Percentiles rank a stretch among this genome's conserved stretches.
phyloP scores from a whole-genome alignment of 1,140 invertebrate genomes.

The Nixonia krombeini region DNA sequence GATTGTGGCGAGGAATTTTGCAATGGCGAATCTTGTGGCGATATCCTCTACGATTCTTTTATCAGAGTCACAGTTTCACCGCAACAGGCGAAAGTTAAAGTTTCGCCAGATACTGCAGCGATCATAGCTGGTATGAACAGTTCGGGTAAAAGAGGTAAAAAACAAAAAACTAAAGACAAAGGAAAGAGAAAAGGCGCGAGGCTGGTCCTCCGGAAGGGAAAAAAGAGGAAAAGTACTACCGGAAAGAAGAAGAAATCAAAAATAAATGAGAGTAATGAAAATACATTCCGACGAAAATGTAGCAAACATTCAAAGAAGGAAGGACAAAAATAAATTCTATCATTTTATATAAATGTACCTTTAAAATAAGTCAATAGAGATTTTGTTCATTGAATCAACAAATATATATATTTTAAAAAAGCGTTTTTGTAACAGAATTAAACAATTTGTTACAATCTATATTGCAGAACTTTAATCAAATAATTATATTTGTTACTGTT shows the following conservation, averaged over 20 bases:
- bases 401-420: no score
- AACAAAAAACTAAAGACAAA: conserved; percentile 17
- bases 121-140: conserved; percentile 60
- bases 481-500: no score
- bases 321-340: conserved; percentile 17
- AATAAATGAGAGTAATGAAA: conserved; percentile 12
- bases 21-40: conserved; percentile 74
- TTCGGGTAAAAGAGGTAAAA: conserved; percentile 32
- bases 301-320: conserved; percentile 57
- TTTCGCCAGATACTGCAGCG: conserved; percentile 61
- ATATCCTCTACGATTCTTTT: conserved; percentile 72
- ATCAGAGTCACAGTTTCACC: conserved; percentile 50
- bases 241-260: conserved; percentile 1
- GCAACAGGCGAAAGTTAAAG: conserved; percentile 51
- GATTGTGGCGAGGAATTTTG: conserved; percentile 91
- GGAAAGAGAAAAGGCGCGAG: conserved; percentile 37
- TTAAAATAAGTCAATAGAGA: no score
- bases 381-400: no score
- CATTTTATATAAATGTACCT: no score
- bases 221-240: conserved; percentile 11
- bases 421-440: no score
- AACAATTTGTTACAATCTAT: no score
- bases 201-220: conserved; percentile 31
- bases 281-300: conserved; percentile 58
- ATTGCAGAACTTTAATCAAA: no score